Percentiles rank a stretch among this genome's conserved stretches.
Conservation (phyloP, 2,113 vertebrate species). For the Engystomops pustulosus region DNA sequence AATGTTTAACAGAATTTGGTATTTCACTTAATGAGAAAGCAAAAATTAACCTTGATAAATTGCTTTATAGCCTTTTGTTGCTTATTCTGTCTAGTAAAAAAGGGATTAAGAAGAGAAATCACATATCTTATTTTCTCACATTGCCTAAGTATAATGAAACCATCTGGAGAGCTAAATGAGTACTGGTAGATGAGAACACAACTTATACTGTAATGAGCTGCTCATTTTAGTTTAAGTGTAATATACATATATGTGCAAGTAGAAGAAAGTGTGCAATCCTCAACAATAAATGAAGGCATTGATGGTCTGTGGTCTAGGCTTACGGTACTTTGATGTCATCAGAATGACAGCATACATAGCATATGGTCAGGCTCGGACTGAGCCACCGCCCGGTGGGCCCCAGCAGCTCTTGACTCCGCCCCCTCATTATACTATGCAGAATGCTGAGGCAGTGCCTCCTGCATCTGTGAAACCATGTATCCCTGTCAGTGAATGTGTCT, state of each 20-base stretch:
- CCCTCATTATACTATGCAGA: too few species aligned
- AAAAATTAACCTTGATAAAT: conserved; percentile 24
- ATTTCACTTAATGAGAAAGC: background rate
- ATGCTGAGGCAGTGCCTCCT: too few species aligned
- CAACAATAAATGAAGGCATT: background rate
- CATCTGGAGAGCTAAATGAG: conserved; percentile 31
- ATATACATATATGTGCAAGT: background rate
- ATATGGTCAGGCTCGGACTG: too few species aligned
- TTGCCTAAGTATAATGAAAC: conserved; percentile 34
- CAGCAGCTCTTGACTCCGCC: too few species aligned
- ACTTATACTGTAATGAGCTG: conserved; percentile 4
- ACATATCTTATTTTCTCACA: conserved; percentile 36
- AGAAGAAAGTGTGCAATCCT: too few species aligned
- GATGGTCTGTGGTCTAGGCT: too few species aligned
- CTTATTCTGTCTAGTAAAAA: conserved; percentile 15
- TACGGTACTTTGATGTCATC: too few species aligned
- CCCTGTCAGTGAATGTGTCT: too few species aligned
- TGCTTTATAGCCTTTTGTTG: background rate
- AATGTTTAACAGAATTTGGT: conserved; percentile 19
- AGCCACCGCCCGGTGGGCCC: too few species aligned
- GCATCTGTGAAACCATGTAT: too few species aligned
- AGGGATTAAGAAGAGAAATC: conserved; percentile 23
- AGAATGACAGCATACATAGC: too few species aligned
- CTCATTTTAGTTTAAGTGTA: background rate
- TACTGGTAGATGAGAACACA: conserved; percentile 9